Percentiles rank a stretch among this genome's conserved stretches.
These are phyloP conservation scores for Lepidocyrtinus sp. DNA, from an alignment of 2,888 invertebrate species.

Conservation along the genomic window DNA sequence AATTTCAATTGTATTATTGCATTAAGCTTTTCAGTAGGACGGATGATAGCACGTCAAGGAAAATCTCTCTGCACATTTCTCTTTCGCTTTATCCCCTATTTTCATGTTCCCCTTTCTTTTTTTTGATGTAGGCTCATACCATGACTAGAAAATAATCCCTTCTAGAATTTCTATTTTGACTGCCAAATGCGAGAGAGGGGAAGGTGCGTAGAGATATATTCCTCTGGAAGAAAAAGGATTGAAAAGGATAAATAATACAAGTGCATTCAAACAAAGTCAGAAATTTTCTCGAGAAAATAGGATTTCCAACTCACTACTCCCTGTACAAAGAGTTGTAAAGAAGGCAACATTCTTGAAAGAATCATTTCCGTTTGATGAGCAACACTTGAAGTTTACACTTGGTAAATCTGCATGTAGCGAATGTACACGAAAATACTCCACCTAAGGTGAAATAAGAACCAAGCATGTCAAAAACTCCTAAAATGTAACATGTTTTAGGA, in stretches of 20 bases:
- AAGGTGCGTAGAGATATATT: constrained; percentile 40
- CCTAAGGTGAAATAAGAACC: not conserved
- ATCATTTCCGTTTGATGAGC: constrained; percentile 34
- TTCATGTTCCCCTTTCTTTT: not conserved
- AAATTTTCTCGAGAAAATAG: constrained; percentile 31
- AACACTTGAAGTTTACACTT: not conserved
- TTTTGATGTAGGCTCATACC: not conserved
- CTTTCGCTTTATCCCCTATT: not conserved
- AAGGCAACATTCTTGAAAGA: constrained; percentile 30
- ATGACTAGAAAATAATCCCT: constrained; percentile 13
- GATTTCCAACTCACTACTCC: constrained; percentile 53
- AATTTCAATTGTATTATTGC: too few species aligned
- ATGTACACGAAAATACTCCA: not conserved
- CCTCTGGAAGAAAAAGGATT: constrained; percentile 16
- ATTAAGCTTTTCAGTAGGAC: too few species aligned
- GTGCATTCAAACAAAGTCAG: not conserved
- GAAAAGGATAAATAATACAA: constrained; percentile 13
- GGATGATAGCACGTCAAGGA: too few species aligned
- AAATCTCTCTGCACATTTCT: constrained; percentile 25
- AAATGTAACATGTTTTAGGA: constrained; percentile 1
- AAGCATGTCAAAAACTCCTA: constrained; percentile 11
- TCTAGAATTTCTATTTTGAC: constrained; percentile 34
- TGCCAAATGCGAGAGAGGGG: constrained; percentile 18
- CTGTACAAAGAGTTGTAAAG: constrained; percentile 30
- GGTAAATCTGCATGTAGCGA: not conserved